Evolutionary conservation across 1,140 invertebrate species (phyloP).

Genomic region (Papilio polytes): DNA sequence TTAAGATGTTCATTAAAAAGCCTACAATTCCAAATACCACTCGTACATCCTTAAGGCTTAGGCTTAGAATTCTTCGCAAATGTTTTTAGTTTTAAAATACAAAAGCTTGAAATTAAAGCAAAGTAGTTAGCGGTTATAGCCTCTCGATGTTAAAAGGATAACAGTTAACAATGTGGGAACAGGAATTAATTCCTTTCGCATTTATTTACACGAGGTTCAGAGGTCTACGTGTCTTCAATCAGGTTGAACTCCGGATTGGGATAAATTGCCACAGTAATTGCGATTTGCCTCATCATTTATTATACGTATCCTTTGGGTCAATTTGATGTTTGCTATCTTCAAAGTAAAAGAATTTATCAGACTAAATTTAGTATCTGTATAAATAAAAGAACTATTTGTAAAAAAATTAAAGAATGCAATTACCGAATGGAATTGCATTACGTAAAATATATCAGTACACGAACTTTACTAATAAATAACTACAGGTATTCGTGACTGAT

Average conservation of each 20-base stretch:
- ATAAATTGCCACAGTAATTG: not conserved
- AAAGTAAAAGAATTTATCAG: too few relatives aligned
- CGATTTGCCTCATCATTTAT: not conserved
- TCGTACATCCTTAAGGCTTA: not conserved
- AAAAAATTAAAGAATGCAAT: too few relatives aligned
- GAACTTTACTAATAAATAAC: too few relatives aligned
- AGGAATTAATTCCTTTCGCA: constrained; percentile 1
- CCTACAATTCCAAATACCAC: not conserved
- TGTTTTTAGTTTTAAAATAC: constrained; percentile 6
- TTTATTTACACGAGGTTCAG: constrained; percentile 12
- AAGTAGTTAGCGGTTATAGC: not conserved
- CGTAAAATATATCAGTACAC: too few relatives aligned
- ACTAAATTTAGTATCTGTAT: too few relatives aligned
- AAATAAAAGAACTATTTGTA: too few relatives aligned
- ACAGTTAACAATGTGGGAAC: not conserved
- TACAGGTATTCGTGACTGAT: too few relatives aligned
- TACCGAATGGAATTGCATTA: too few relatives aligned
- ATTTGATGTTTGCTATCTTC: too few relatives aligned
- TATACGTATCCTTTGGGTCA: not conserved
- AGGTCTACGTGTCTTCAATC: not conserved
- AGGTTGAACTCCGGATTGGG: not conserved
- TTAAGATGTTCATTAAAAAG: not conserved
- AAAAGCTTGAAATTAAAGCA: constrained; percentile 1
- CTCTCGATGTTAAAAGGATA: not conserved
- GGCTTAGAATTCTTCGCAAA: not conserved